Base-by-base conservation (phyloP, 2,888 invertebrate species). In the Dicycla oo region DNA sequence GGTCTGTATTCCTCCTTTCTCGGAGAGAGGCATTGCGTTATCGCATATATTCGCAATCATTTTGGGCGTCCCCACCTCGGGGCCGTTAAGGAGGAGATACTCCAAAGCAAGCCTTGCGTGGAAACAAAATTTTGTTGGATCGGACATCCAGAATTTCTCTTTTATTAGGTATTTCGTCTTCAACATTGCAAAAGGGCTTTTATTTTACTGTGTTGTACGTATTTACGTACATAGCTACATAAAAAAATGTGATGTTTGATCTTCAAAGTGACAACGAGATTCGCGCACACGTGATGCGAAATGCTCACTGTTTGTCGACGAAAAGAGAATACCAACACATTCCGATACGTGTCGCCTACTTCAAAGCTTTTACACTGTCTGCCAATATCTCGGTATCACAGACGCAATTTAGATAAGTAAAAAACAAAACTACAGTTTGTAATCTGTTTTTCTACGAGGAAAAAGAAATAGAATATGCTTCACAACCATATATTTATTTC, bases 11-110 rank as follows among this genome's bases (percentile, higher is more conserved):
- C 49, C 82, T 66, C 62, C 62, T 79, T 75, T 85, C 72, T 69
- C 54, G 80, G 84, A 78, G 83, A 80, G 82, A 83, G 83, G 82
- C 86, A 80, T 87, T 86, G 85, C 87, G 88, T 89, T 92, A 91
- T 92, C 91, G 87, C 89, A 89, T 92, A 92, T 90, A 93, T 92
- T 91, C 89, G 89, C 89, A 90, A 93, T 93, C 92, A 93, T 91
- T 93, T 91, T 83, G 81, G 83, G 81, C 81, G 86, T 86, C 87
- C 87, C 90, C 86, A 83, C 87, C 86, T 87, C 84, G 73, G 85
- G 76, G 79, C 85, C 85, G 85, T 88, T 88, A 89, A 89, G 89
- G 86, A 89, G 80, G 71, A 81, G 84, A 89, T 86, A 87, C 87
- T 82, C 85, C 85, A 85, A 85, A 84, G 81, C 77, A 85, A 84